A percentile compares a stretch with the other conserved stretches of the same genome.
Conservation (phyloP, 1,140 invertebrate species). For the Psix sp. region DNA sequence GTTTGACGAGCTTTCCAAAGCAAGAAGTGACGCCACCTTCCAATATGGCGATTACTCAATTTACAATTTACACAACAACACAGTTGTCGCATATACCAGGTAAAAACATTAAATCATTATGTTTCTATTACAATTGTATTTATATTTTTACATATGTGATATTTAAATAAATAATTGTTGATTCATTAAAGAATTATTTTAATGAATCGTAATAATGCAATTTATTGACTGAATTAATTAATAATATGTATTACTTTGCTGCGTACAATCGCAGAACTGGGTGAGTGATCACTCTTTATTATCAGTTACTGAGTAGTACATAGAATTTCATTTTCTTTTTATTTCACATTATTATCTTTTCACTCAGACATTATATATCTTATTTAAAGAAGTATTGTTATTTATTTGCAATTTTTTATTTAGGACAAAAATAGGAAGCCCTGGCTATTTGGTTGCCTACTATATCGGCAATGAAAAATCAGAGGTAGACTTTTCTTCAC, state of each 20-base stretch:
- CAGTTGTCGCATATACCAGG: constrained; percentile 81
- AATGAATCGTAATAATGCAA: not conserved
- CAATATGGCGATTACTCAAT: constrained; percentile 78
- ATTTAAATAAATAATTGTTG: not conserved
- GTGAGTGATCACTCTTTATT: constrained; percentile 35
- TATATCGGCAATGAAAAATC: constrained; percentile 76
- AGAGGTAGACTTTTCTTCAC: constrained; percentile 13
- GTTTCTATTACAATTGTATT: no score
- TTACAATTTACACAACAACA: constrained; percentile 73
- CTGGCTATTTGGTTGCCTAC: constrained; percentile 82
- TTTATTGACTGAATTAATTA: constrained; percentile 6
- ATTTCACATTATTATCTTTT: not conserved
- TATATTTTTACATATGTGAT: not conserved
- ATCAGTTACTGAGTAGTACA: not conserved
- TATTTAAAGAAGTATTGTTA: constrained; percentile 1
- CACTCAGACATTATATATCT: not conserved
- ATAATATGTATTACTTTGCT: constrained; percentile 25
- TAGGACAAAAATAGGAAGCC: constrained; percentile 83
- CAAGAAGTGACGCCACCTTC: constrained; percentile 73
- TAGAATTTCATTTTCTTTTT: not conserved
- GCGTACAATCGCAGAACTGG: constrained; percentile 41
- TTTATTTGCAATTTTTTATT: constrained; percentile 21
- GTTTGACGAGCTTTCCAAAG: constrained; percentile 63
- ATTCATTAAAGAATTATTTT: not conserved
- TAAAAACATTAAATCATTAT: constrained; percentile 68